Conservation (phyloP, 2,888 invertebrate species). For the Sympetrum striolatum region DNA sequence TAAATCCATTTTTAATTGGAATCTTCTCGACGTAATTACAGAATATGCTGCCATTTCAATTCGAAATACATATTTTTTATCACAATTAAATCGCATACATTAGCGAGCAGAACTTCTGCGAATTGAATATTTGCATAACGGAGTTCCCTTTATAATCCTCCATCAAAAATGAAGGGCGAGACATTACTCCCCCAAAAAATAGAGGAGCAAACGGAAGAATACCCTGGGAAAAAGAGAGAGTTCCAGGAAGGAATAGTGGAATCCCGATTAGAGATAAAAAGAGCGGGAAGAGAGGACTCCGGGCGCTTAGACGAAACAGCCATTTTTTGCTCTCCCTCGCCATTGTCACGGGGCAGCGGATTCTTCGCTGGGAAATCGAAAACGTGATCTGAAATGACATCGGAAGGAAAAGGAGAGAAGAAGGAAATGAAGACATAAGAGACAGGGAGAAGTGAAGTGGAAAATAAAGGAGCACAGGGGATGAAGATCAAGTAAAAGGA, state of each 20-base stretch:
- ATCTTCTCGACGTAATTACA: too few relatives aligned
- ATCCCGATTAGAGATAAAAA: background rate
- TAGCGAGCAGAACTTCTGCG: too few relatives aligned
- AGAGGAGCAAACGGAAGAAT: background rate
- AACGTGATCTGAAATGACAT: conserved; percentile 26
- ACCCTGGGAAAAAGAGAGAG: background rate
- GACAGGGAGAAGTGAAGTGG: background rate
- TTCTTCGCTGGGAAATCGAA: conserved; percentile 18
- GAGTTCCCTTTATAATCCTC: too few relatives aligned
- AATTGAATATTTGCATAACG: too few relatives aligned
- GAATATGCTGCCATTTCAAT: too few relatives aligned
- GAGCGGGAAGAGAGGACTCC: background rate
- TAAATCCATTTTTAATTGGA: too few relatives aligned
- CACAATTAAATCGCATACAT: too few relatives aligned
- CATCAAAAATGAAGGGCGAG: too few relatives aligned
- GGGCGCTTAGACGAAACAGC: conserved; percentile 11
- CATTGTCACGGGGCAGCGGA: background rate
- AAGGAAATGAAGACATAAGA: background rate
- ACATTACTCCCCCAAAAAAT: too few relatives aligned
- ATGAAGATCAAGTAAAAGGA: background rate
- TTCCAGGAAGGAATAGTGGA: background rate
- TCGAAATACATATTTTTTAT: too few relatives aligned
- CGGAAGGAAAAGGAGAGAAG: background rate
- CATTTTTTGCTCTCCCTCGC: background rate
- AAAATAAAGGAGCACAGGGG: background rate